Percentiles rank a stretch among this genome's conserved stretches.
Evolutionary conservation across 2,797 vertebrate genomes (phyloP).

Genomic region (Chloroceryle inda): DNA sequence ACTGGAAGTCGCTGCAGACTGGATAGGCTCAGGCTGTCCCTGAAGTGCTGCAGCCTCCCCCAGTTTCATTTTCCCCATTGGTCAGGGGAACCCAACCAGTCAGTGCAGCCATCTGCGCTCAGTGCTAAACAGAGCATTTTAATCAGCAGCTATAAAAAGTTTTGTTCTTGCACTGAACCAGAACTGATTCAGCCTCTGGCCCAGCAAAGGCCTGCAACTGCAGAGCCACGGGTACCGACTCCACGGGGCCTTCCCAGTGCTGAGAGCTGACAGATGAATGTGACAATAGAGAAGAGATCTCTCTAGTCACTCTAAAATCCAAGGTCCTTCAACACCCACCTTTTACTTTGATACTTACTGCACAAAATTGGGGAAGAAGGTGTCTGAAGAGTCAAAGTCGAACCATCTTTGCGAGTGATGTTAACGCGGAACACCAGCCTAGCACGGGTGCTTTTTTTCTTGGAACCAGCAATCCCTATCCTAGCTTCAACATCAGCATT

Average conservation of each 20-base stretch:
- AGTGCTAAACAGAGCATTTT: neutral
- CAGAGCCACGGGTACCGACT: neutral
- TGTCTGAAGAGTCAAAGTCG: constrained; percentile 92
- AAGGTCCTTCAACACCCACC: neutral
- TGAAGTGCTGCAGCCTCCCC: neutral
- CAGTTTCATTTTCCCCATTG: neutral
- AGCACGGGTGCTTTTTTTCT: constrained; percentile 98
- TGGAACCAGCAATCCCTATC: constrained; percentile 95
- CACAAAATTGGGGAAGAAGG: constrained; percentile 94
- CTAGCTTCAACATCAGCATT: constrained; percentile 98
- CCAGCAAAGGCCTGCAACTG: neutral
- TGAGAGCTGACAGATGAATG: neutral
- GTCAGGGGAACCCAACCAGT: neutral
- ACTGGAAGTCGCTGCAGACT: neutral
- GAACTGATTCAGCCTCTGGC: constrained; percentile 22
- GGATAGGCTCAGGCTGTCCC: neutral
- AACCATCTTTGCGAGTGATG: constrained; percentile 92
- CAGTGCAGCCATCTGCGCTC: neutral
- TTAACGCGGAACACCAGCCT: constrained; percentile 96
- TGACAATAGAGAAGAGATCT: neutral
- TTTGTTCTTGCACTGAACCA: neutral
- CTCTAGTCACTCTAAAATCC: neutral
- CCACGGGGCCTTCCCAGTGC: neutral
- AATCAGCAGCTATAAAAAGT: neutral
- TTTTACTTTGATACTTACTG: constrained; percentile 86